Evolutionary conservation across 2,113 vertebrate species (phyloP).

Genomic region (Petaurus breviceps): DNA sequence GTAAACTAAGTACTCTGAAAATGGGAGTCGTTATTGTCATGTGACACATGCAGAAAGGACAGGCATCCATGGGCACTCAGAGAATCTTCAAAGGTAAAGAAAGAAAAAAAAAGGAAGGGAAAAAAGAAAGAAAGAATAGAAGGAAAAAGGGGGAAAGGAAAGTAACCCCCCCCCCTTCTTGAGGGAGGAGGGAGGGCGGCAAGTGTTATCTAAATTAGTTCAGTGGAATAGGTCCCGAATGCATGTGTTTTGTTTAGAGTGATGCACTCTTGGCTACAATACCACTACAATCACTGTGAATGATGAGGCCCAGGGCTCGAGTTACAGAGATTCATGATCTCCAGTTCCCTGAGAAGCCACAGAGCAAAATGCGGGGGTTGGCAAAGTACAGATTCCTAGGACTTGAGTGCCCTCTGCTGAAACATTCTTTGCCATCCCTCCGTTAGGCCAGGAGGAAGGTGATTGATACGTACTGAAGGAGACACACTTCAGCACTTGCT

Average conservation of each 20-base stretch:
- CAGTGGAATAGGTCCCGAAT: constrained; percentile 86
- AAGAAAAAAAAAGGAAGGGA: background rate
- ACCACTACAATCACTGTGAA: constrained; percentile 90
- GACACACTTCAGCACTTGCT: background rate
- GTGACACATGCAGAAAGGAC: background rate
- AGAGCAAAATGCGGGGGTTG: constrained; percentile 77
- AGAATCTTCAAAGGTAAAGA: constrained; percentile 74
- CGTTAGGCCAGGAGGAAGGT: constrained; percentile 17
- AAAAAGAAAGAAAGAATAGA: background rate
- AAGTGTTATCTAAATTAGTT: constrained; percentile 77
- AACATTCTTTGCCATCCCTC: constrained; percentile 83
- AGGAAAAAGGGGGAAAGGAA: background rate
- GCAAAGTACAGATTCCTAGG: constrained; percentile 88
- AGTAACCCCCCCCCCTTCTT: background rate
- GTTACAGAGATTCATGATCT: constrained; percentile 93
- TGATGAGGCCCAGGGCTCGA: constrained; percentile 89
- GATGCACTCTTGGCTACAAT: constrained; percentile 88
- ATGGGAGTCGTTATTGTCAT: background rate
- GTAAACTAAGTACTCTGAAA: background rate
- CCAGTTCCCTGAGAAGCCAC: constrained; percentile 82
- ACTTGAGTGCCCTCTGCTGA: constrained; percentile 94
- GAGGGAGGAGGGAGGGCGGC: background rate
- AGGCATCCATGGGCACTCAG: background rate
- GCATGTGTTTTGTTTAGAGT: constrained; percentile 88
- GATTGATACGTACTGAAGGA: background rate